These are phyloP conservation scores for Fukomys damarensis DNA, from an alignment of 2,113 vertebrate species.

Conservation along the genomic window DNA sequence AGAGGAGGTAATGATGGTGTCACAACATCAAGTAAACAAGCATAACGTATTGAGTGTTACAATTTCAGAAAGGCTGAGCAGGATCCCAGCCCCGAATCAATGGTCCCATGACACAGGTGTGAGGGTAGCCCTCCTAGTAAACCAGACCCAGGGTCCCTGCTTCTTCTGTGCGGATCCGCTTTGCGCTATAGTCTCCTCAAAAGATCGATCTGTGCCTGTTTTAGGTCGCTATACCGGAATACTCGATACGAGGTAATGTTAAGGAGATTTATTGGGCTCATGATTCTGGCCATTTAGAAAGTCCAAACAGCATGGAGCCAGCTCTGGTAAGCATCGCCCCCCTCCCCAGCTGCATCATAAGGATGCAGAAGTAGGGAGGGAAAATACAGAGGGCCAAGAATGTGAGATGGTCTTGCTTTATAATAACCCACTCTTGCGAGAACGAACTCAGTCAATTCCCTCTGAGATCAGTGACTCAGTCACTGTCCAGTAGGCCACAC, in stretches of 20 bases:
- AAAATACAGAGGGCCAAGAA: not conserved
- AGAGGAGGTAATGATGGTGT: not conserved
- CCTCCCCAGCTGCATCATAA: not conserved
- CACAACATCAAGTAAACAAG: conserved; percentile 16
- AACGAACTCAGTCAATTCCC: not conserved
- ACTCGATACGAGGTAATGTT: not conserved
- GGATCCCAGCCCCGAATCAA: not conserved
- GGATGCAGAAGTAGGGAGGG: not conserved
- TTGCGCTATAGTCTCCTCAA: not conserved
- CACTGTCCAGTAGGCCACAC: not conserved
- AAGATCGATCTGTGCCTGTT: not conserved
- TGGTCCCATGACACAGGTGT: not conserved
- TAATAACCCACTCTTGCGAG: not conserved
- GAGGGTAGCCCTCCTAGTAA: not conserved
- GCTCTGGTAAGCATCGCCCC: not conserved
- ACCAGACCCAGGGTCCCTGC: not conserved
- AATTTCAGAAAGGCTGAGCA: not conserved
- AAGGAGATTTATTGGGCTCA: not conserved
- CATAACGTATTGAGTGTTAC: not conserved
- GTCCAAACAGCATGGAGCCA: not conserved
- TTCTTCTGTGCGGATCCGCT: not conserved
- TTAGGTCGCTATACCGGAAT: not conserved
- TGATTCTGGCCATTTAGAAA: not conserved
- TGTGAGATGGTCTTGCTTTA: no score
- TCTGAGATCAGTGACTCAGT: not conserved